phyloP scores from a whole-genome alignment of 2,797 vertebrate species.

The Etheostoma nigrum region DNA sequence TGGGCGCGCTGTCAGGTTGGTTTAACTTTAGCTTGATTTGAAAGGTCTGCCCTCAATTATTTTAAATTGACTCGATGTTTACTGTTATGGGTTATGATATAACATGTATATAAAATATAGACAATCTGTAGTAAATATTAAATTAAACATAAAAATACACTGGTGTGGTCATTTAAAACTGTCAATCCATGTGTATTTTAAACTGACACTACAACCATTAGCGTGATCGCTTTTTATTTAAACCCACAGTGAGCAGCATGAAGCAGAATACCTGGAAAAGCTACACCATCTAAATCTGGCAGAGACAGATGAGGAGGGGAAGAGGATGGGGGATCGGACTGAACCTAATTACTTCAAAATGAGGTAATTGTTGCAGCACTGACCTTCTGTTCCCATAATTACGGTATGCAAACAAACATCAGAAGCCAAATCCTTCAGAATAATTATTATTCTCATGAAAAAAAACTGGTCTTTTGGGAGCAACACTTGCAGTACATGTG shows the following conservation, averaged over 20 bases:
- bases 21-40: no score
- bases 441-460: constrained; percentile 53
- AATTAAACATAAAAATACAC: neutral
- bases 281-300: constrained; percentile 37
- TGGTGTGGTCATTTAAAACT: neutral
- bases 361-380: constrained; percentile 61
- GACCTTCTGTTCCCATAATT: constrained; percentile 73
- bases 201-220: constrained; percentile 24
- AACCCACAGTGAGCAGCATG: constrained; percentile 23
- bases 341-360: constrained; percentile 69
- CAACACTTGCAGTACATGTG: constrained; percentile 1
- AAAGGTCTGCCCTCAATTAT: no score
- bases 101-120: neutral
- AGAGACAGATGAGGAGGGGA: constrained; percentile 16
- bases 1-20: no score
- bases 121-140: neutral
- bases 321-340: constrained; percentile 1
- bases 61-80: no score
- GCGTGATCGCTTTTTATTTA: constrained; percentile 27
- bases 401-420: constrained; percentile 62
- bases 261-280: constrained; percentile 26
- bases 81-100: no score
- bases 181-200: constrained; percentile 1
- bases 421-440: constrained; percentile 47
- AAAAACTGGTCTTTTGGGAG: constrained; percentile 31